Percentiles rank a stretch among this genome's conserved stretches.
Evolutionary conservation across 2,113 vertebrate species (phyloP).

Genomic region (Bolborhynchus lineola): DNA sequence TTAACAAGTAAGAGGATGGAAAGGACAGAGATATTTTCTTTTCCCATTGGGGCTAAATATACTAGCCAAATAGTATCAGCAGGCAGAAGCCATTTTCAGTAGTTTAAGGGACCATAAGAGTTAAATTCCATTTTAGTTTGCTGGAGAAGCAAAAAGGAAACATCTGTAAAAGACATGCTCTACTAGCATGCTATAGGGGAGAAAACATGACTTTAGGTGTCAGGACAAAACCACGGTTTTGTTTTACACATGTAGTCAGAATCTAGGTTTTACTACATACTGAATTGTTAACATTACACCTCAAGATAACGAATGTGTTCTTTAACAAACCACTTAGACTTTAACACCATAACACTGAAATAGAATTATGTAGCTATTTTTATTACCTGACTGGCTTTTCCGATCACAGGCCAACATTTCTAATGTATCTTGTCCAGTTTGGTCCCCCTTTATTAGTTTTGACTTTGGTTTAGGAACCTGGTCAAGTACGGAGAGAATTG

Average conservation of each 20-base stretch:
- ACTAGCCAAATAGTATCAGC: neutral
- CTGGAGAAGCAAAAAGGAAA: neutral
- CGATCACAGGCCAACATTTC: constrained; percentile 88
- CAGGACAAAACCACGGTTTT: neutral
- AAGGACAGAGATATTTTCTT: neutral
- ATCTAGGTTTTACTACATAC: neutral
- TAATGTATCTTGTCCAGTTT: constrained; percentile 75
- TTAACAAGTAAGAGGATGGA: neutral
- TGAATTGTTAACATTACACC: neutral
- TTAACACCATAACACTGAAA: neutral
- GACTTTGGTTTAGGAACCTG: constrained; percentile 89
- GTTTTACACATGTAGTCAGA: neutral
- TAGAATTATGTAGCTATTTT: neutral
- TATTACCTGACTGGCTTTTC: constrained; percentile 91
- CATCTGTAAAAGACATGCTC: neutral
- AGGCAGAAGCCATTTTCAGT: neutral
- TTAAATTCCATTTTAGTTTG: neutral
- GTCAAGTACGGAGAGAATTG: neutral
- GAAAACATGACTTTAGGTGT: neutral
- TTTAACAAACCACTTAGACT: neutral
- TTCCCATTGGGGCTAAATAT: neutral
- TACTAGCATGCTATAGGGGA: neutral
- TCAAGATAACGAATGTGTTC: neutral
- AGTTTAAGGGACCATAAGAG: neutral
- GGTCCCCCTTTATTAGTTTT: constrained; percentile 86